Conservation (phyloP, 1,140 invertebrate genomes). For the Drosophila ercepeae region DNA sequence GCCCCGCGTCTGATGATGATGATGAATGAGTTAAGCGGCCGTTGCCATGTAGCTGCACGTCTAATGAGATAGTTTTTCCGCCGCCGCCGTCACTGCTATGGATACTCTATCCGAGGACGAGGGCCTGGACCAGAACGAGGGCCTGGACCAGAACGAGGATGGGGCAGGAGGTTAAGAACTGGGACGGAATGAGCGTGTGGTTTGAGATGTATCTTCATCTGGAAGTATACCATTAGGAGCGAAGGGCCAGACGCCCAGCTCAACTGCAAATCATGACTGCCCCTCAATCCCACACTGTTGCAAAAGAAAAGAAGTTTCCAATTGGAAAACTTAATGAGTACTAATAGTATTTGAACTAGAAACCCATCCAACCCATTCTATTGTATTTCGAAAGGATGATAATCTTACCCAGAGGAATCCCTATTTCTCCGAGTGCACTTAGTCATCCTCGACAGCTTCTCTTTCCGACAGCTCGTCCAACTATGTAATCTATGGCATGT, state of each 20-base stretch:
- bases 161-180: not conserved
- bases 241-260: slow-evolving; percentile 29
- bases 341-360: no score
- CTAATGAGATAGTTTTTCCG: slow-evolving; percentile 79
- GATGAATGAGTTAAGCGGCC: slow-evolving; percentile 80
- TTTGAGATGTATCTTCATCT: slow-evolving; percentile 51
- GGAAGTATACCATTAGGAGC: slow-evolving; percentile 38
- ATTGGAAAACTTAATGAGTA: not conserved
- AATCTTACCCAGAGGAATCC: no score
- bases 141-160: slow-evolving; percentile 1
- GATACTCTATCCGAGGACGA: not conserved
- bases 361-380: no score
- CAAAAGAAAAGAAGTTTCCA: not conserved
- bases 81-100: not conserved
- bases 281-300: not conserved
- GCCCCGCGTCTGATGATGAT: slow-evolving; percentile 66
- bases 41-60: slow-evolving; percentile 69
- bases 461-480: slow-evolving; percentile 41
- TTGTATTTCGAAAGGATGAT: no score
- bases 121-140: not conserved
- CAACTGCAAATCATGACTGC: slow-evolving; percentile 60
- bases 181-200: slow-evolving; percentile 3
- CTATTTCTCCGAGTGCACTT: slow-evolving; percentile 13
- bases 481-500: slow-evolving; percentile 77
- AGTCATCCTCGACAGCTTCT: slow-evolving; percentile 2